phyloP scores from a whole-genome alignment of 2,113 vertebrate genomes.

The Cettia cetti region DNA sequence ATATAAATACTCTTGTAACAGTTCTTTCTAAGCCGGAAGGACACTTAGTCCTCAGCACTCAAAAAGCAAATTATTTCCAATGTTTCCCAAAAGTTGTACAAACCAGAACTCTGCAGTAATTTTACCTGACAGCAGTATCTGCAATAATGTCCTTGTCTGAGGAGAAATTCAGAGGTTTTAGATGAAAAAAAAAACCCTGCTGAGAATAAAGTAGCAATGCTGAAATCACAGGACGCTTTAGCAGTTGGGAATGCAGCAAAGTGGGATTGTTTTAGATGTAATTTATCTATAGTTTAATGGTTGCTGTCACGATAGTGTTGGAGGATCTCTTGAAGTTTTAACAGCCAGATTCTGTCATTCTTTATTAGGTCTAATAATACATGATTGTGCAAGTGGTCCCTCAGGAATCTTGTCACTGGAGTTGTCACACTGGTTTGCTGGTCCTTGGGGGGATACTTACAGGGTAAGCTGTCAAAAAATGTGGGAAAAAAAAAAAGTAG shows the following conservation, averaged over 20 bases:
- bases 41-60: background rate
- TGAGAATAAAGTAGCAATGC: background rate
- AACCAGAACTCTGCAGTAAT: background rate
- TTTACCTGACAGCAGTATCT: background rate
- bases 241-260: background rate
- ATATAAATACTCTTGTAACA: background rate
- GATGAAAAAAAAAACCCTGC: background rate
- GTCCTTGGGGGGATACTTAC: background rate
- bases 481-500: background rate
- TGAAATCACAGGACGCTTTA: background rate
- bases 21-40: background rate
- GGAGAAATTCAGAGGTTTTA: background rate
- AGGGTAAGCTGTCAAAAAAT: background rate
- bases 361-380: background rate
- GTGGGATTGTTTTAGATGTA: background rate
- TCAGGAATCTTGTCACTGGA: background rate
- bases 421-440: background rate
- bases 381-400: background rate
- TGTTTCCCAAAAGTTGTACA: background rate
- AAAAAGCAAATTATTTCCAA: background rate
- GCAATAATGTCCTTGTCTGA: background rate
- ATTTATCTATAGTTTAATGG: background rate
- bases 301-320: background rate
- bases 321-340: background rate
- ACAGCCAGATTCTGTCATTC: background rate